A percentile compares a stretch with the other conserved stretches of the same genome.
phyloP scores from a whole-genome alignment of 2,113 vertebrate genomes.

The Phocoena sinus region DNA sequence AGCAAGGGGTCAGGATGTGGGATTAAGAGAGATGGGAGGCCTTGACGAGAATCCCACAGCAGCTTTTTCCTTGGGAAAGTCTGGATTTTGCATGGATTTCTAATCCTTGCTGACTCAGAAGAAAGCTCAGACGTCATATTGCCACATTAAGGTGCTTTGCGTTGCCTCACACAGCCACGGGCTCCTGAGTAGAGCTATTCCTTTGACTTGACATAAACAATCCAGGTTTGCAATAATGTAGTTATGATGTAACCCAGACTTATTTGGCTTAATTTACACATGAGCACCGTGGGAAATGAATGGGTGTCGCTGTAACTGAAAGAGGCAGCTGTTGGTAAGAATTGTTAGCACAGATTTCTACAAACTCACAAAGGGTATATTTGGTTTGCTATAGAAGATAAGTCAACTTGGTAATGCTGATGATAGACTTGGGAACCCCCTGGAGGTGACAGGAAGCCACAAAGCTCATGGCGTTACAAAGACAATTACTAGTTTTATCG shows the following conservation, averaged over 20 bases:
- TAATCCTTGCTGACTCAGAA: slow-evolving; percentile 5
- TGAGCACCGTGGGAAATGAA: not conserved
- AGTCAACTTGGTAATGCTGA: not conserved
- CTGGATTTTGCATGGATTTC: slow-evolving; percentile 15
- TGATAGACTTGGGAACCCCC: not conserved
- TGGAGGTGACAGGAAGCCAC: not conserved
- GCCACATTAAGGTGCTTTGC: not conserved
- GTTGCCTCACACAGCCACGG: not conserved
- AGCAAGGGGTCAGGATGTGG: not conserved
- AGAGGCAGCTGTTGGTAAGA: not conserved
- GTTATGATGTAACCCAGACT: not conserved
- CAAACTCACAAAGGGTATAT: not conserved
- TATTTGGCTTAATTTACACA: not conserved
- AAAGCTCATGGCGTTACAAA: not conserved
- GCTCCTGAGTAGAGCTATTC: not conserved
- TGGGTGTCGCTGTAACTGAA: not conserved
- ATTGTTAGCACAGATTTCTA: not conserved
- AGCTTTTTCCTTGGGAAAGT: not conserved
- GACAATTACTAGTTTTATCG: not conserved
- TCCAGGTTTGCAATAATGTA: not conserved
- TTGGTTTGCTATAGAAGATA: not conserved
- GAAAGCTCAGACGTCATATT: slow-evolving; percentile 17
- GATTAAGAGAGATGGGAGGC: not conserved
- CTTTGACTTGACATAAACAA: not conserved
- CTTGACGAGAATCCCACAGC: not conserved